Evolutionary conservation across 2,888 invertebrate genomes (phyloP), one percentile per base, ranked within the genome.

Genomic region (Diaperis boleti): DNA sequence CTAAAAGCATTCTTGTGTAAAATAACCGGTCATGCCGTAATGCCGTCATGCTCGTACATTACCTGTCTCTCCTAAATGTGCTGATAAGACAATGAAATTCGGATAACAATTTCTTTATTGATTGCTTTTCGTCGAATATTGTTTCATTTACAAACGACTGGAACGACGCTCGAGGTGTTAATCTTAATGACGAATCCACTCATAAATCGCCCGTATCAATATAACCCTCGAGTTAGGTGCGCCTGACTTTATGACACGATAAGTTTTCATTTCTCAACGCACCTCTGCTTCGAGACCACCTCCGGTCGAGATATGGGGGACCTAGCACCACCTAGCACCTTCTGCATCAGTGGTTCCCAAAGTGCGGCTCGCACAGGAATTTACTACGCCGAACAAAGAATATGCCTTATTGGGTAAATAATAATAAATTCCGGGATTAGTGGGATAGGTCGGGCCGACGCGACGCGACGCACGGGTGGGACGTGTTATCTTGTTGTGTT

Each of bases 1-100:
- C 69, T 74, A 74, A 74, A 74, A 74, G 74, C 74, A 74, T 74
- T 74, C 74, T 74, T 74, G 71, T 74, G 74, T 74, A 69, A 69
- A 70, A 69, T 70, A 72, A 72, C 70, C 69, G 72, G 69, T 68
- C 69, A 66, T 59, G 57, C 52, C 62, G 62, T 62, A 62, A 52
- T 62, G 45, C 62, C 69, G 65, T 69, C 72, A 71, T 74, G 70
- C 74, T 64, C 68, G 70, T 72, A 71, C 73, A 69, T 74, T 72
- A 72, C 72, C 72, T 69, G 72, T 67, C 59, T 65, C 71, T 70
- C 68, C 69, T 72, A 70, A 72, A 74, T 69, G 72, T 69, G 65
- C 68, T 66, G 74, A 72, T 74, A 74, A 74, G 72, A 72, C 72
- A 71, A 72, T 74, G 72, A 57, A 72, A 66, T 71, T 66, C 65